Evolutionary conservation across 2,797 vertebrate species (phyloP).

Genomic region (Acanthornis magna): DNA sequence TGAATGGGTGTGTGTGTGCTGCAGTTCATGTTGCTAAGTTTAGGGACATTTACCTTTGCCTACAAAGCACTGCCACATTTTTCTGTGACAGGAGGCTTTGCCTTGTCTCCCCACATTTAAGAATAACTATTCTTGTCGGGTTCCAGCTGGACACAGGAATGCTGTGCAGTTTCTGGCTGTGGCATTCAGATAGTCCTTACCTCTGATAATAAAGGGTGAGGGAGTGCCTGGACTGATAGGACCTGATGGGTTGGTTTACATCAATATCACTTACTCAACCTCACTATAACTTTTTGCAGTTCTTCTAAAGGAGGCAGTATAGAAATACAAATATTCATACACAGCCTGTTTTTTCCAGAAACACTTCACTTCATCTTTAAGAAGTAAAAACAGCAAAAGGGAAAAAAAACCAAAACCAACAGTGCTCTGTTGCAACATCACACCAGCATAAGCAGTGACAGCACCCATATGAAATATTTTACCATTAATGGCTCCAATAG

Average conservation of each 20-base stretch:
- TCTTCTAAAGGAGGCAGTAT: background rate
- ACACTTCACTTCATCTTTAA: background rate
- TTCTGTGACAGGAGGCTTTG: conserved; percentile 26
- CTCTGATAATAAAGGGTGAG: background rate
- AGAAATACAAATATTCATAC: background rate
- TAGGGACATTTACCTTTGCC: background rate
- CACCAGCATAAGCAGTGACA: conserved; percentile 15
- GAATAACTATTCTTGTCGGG: background rate
- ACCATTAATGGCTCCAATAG: conserved; percentile 54
- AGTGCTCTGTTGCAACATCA: background rate
- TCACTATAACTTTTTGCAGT: background rate
- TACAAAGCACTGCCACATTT: background rate
- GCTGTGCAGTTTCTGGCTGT: background rate
- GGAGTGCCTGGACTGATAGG: background rate
- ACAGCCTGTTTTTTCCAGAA: background rate
- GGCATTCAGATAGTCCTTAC: background rate
- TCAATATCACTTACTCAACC: background rate
- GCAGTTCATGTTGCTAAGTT: background rate
- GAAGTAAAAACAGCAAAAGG: background rate
- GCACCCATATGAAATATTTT: conserved; percentile 51
- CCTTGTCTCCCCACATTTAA: background rate
- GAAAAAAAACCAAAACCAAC: background rate
- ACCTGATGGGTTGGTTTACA: background rate
- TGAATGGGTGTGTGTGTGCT: background rate
- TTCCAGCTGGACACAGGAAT: background rate